These are phyloP conservation scores for Drosophila varians DNA, from an alignment of 1,140 invertebrate genomes.

Conservation along the genomic window DNA sequence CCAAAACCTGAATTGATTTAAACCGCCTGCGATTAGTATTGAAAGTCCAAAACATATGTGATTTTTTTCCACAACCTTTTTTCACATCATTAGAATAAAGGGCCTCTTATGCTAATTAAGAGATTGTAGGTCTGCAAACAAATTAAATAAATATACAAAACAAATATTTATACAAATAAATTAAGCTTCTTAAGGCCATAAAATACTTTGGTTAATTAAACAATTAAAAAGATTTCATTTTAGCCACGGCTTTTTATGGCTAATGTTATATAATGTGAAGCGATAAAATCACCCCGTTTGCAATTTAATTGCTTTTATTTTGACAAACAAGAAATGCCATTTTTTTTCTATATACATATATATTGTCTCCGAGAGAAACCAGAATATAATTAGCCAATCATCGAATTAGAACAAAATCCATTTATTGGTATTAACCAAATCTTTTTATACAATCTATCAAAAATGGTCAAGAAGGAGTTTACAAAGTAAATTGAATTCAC, in stretches of 20 bases:
- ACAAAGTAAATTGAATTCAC: slow-evolving; percentile 18
- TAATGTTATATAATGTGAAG: background rate
- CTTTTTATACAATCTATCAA: background rate
- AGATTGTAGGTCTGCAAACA: background rate
- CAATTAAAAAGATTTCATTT: background rate
- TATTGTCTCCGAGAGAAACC: background rate
- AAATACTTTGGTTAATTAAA: background rate
- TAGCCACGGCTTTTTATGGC: background rate
- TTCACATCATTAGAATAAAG: background rate
- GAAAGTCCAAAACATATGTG: background rate
- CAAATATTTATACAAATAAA: background rate
- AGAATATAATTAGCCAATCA: background rate
- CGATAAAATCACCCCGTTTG: background rate
- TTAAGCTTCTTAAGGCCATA: background rate
- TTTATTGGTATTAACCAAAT: background rate
- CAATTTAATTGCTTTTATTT: slow-evolving; percentile 8
- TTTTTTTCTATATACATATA: background rate
- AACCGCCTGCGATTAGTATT: background rate
- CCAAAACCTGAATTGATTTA: background rate
- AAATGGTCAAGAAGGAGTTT: background rate
- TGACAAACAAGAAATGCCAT: background rate
- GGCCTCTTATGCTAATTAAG: background rate
- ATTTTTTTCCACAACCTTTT: background rate
- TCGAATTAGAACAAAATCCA: background rate
- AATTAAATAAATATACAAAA: background rate